Base-by-base conservation (phyloP, 2,113 vertebrate genomes). In the Brachyhypopomus occidentalis region DNA sequence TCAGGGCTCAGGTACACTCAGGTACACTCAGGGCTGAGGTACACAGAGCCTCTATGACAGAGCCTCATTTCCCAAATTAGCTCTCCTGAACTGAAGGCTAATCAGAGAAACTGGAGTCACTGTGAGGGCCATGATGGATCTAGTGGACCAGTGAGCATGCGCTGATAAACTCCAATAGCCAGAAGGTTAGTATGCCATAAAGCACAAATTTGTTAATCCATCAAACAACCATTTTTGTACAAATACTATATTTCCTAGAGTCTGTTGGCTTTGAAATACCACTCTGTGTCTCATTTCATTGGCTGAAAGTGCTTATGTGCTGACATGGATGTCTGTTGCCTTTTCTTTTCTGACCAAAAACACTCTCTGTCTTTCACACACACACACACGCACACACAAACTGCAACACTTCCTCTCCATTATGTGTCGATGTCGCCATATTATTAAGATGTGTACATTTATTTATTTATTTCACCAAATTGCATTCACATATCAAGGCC, bases 141-240 rank as follows among this genome's bases (percentile, higher is more conserved):
- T 45, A 66, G 41, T 23, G 12, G 19, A 80, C 27, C 52, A 70
- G 36, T 70, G 66, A 70, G 36, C 55, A 73, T 63, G 22, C 72
- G 58, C 78, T 66, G 72, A 63, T 62, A 79, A 72, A 71, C 22
- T 12, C 41, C 62, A 80, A 80, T 38, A 80, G 79, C 79, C 71
- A 38, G 59, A 66, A 62, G 27, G 71, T 74, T 74, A 56, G 71
- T 74, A 80, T 66, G 41, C 79, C 79, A 74, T 80, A 74, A 80
- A 74, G 66, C 4, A 41, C 25, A 71, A 74, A 74, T 80, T 80
- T 80, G 78, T 73, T 64, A 64, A 80, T 80, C 78, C 70, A 80
- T 75, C 74, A 75, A 81, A 36, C 60, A 81, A 45, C 27, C 38
- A 74, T 66, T 66, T 62, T 38, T 30, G 38, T 64, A 27, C 41